Conservation (phyloP, 1,140 invertebrate genomes). For the Dendrolimus punctatus region DNA sequence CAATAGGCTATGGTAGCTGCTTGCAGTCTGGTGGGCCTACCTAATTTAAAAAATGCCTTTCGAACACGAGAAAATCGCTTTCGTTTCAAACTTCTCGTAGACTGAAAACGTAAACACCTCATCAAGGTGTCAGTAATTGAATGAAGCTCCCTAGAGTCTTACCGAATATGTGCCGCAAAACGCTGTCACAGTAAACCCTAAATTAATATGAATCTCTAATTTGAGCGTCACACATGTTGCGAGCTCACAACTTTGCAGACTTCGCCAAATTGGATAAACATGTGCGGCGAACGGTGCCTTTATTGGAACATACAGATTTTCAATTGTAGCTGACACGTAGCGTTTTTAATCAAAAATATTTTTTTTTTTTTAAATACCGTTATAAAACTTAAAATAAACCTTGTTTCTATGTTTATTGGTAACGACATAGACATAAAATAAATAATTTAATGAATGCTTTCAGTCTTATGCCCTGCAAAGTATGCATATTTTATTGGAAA, state of each 20-base stretch:
- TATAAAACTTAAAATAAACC: no score
- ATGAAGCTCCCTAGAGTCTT: conserved; percentile 28
- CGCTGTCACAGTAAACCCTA: conserved; percentile 44
- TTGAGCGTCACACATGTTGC: conserved; percentile 62
- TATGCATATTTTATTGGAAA: no score
- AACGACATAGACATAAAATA: no score
- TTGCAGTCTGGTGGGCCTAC: no score
- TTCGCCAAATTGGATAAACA: conserved; percentile 69
- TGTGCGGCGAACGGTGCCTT: conserved; percentile 41
- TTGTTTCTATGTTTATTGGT: no score
- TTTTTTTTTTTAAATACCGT: background rate
- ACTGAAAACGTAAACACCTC: conserved; percentile 7
- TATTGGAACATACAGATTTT: conserved; percentile 19
- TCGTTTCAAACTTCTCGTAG: background rate
- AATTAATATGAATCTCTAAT: conserved; percentile 71
- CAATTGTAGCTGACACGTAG: conserved; percentile 1
- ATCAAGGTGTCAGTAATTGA: conserved; percentile 13
- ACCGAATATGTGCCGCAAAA: conserved; percentile 27
- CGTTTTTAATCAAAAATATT: background rate
- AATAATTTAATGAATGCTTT: no score
- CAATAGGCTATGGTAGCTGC: no score
- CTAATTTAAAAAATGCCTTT: no score
- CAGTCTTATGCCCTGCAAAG: no score
- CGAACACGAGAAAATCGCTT: no score
- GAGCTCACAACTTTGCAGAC: conserved; percentile 66